Evolutionary conservation across 2,797 vertebrate species (phyloP), one percentile per base, ranked within the genome.

Genomic region (Fundulus diaphanus): DNA sequence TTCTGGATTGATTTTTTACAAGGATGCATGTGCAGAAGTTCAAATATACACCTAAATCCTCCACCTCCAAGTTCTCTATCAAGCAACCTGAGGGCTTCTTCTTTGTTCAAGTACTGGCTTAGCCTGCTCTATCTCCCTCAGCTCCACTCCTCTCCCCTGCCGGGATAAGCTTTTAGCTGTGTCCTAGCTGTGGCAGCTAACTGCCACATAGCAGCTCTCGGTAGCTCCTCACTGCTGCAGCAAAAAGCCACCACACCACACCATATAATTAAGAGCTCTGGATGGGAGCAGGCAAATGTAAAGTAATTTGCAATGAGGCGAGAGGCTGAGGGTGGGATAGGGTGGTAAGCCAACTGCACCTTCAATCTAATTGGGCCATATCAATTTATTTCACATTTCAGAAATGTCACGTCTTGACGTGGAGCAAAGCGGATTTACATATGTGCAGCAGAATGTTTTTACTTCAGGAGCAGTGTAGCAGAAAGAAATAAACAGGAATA

Each of bases 371-470:
- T 90, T 88, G 90, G 78, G 52, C 83, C 72, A 81, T 86, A 90
- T 91, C 87, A 90, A 91, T 93, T 92, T 90, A 92, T 88, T 90
- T 90, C 85, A 77, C 87, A 86, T 92, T 90, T 90, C 65, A 86
- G 81, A 93, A 92, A 93, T 93, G 89, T 90, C 90, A 92, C 71
- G 73, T 79, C 85, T 88, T 56, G 66, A 85, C 66, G 83, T 72
- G 83, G 89, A 88, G 87, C 82, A 87, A 88, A 89, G 82, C 6
- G 40, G 42, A 91, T 88, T 87, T 84, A 80, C 90, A 90, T 87
- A 77, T 37, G 73, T 16, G 33, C 56, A 63, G 22, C 54, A 0
- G 77, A 54, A 1, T 87, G 80, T 85, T 89, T 85, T 83, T 86
- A 80, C 73, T 76, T 84, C 63, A 0, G 74, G 73, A n/a, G 65